Evolutionary conservation across 2,113 vertebrate species (phyloP).

Genomic region (Bolborhynchus lineola): DNA sequence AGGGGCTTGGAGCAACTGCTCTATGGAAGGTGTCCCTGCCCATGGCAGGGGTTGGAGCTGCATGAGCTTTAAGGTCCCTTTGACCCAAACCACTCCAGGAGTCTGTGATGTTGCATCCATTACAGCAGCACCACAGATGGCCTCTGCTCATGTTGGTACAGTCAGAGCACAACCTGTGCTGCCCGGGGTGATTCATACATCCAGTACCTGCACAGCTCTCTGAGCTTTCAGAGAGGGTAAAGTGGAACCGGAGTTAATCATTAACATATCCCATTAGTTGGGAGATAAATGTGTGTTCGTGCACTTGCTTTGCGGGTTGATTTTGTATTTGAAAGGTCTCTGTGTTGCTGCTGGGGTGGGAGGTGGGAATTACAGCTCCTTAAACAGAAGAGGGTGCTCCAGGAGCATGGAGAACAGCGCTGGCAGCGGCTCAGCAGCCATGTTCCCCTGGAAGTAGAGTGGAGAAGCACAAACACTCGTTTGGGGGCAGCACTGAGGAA

Average conservation of each 20-base stretch:
- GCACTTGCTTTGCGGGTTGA: accelerated
- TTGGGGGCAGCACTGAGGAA: background rate
- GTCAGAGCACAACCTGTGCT: background rate
- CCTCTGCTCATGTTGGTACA: background rate
- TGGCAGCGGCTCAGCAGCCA: background rate
- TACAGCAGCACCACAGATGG: background rate
- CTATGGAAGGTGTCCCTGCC: no score
- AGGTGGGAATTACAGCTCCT: background rate
- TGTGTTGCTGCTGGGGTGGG: accelerated
- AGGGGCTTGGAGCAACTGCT: no score
- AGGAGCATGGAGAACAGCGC: background rate
- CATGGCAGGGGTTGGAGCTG: background rate
- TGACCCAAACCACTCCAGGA: background rate
- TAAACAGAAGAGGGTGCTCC: constrained; percentile 33
- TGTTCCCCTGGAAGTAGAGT: background rate
- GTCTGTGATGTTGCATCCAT: background rate
- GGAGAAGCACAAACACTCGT: background rate
- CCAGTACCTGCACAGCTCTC: accelerated
- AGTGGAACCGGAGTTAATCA: background rate
- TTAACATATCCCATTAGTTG: accelerated
- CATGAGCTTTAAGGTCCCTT: background rate
- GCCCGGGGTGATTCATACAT: accelerated
- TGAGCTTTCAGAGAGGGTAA: accelerated
- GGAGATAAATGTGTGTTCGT: background rate
- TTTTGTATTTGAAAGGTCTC: accelerated